These are phyloP conservation scores for Habroteleia sp. DNA, from an alignment of 2,888 invertebrate genomes.

Conservation along the genomic window DNA sequence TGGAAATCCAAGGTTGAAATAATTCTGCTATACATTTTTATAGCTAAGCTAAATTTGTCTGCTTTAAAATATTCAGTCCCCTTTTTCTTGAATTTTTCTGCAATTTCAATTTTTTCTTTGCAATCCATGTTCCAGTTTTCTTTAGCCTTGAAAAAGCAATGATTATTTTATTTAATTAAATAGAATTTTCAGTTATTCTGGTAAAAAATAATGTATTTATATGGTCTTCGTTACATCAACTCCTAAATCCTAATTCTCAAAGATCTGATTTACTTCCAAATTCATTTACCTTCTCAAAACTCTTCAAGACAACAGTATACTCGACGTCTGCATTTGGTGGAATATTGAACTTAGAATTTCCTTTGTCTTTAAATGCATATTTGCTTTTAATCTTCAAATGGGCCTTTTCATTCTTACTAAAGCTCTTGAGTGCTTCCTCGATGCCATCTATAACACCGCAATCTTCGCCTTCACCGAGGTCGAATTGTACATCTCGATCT, in stretches of 20 bases:
- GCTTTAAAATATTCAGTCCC: slow-evolving; percentile 94
- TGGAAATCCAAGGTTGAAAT: slow-evolving; percentile 83
- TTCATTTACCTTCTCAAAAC: slow-evolving; percentile 89
- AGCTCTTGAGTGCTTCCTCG: slow-evolving; percentile 90
- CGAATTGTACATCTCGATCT: slow-evolving; percentile 90
- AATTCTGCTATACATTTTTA: slow-evolving; percentile 93
- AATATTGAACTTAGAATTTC: slow-evolving; percentile 87
- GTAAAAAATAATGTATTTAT: too few species aligned
- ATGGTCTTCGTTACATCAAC: too few species aligned
- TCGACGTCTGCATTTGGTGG: slow-evolving; percentile 90
- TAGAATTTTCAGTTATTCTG: too few species aligned
- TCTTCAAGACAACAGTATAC: slow-evolving; percentile 90
- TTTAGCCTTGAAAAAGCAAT: slow-evolving; percentile 82
- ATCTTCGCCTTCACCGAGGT: slow-evolving; percentile 92
- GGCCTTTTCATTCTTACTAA: slow-evolving; percentile 90
- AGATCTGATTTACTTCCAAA: too few species aligned
- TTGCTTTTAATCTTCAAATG: slow-evolving; percentile 87
- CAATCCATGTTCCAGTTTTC: slow-evolving; percentile 92
- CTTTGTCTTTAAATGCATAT: slow-evolving; percentile 89
- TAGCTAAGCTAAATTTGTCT: slow-evolving; percentile 88
- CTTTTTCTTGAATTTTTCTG: slow-evolving; percentile 92
- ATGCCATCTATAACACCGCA: slow-evolving; percentile 89
- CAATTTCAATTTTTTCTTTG: slow-evolving; percentile 90
- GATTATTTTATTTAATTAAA: too few species aligned
- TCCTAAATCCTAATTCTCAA: too few species aligned